These are phyloP conservation scores for Tricholauxania praeusta DNA, from an alignment of 2,888 invertebrate genomes.

Conservation along the genomic window DNA sequence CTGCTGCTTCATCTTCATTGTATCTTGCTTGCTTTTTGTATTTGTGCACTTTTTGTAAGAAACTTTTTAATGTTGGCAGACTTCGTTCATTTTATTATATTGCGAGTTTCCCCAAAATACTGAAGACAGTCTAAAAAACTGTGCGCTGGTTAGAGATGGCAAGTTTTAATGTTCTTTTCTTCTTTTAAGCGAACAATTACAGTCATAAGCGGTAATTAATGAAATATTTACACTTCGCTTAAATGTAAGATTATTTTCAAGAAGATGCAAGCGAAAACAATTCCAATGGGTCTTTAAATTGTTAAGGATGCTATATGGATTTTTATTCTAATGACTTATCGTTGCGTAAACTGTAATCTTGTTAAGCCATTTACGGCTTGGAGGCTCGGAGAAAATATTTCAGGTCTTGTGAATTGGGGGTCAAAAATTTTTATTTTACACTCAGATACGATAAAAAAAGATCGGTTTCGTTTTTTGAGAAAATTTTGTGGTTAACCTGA, in stretches of 20 bases:
- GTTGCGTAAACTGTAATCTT: too few relatives aligned
- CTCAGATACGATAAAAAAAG: too few relatives aligned
- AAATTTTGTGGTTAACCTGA: too few relatives aligned
- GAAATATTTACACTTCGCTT: conserved; percentile 62
- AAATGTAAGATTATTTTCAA: conserved; percentile 35
- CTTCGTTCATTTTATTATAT: conserved; percentile 28
- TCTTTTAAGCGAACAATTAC: conserved; percentile 53
- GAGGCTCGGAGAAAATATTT: too few relatives aligned
- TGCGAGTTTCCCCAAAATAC: not conserved
- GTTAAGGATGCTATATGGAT: too few relatives aligned
- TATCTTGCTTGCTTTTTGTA: not conserved
- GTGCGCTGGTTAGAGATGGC: not conserved
- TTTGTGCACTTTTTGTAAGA: not conserved
- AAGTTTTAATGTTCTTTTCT: not conserved
- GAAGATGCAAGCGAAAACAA: not conserved
- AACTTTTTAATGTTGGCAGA: conserved; percentile 35
- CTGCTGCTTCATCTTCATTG: not conserved
- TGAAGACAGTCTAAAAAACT: too few relatives aligned
- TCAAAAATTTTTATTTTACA: too few relatives aligned
- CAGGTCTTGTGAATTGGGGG: too few relatives aligned
- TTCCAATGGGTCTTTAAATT: too few relatives aligned
- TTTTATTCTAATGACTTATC: too few relatives aligned
- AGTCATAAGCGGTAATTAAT: conserved; percentile 63
- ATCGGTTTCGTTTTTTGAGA: too few relatives aligned
- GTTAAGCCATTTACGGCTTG: too few relatives aligned